Percentiles rank a stretch among this genome's conserved stretches.
Conservation (phyloP, 1,140 invertebrate genomes). For the Neelides sp. region DNA sequence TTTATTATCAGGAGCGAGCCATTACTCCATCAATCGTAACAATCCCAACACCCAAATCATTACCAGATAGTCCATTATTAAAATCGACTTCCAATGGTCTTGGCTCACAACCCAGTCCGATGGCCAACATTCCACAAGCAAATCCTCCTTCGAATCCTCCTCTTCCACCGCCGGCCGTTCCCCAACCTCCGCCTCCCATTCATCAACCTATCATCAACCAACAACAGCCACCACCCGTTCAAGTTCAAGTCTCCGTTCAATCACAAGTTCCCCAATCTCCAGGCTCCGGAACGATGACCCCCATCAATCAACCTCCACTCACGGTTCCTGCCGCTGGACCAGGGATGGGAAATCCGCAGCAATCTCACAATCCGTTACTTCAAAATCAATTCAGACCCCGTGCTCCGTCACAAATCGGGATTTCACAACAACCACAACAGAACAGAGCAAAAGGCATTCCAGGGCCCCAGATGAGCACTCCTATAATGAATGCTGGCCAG, state of each 20-base stretch:
- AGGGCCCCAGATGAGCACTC: too few relatives aligned
- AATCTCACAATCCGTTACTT: not conserved
- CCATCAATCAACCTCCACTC: not conserved
- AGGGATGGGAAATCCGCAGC: not conserved
- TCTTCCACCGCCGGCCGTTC: slow-evolving; percentile 31
- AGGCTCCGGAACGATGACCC: not conserved
- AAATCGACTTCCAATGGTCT: slow-evolving; percentile 7
- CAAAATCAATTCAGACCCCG: slow-evolving; percentile 2
- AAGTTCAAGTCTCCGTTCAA: not conserved
- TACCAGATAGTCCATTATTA: slow-evolving; percentile 11
- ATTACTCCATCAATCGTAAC: slow-evolving; percentile 46
- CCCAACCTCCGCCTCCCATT: not conserved
- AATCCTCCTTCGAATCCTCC: slow-evolving; percentile 18
- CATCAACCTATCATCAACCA: not conserved
- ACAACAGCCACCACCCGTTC: not conserved
- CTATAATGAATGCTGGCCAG: too few relatives aligned
- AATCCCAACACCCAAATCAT: slow-evolving; percentile 38
- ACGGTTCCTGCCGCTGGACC: not conserved
- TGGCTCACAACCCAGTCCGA: slow-evolving; percentile 2
- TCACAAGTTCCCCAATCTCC: too few relatives aligned
- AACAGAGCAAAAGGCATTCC: too few relatives aligned
- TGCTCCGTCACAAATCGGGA: slow-evolving; percentile 5
- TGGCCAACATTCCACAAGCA: not conserved
- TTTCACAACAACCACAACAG: slow-evolving; percentile 8
- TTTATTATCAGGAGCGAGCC: slow-evolving; percentile 49